Base-by-base conservation (phyloP, 2,797 vertebrate species). In the Aphelocoma californica region DNA sequence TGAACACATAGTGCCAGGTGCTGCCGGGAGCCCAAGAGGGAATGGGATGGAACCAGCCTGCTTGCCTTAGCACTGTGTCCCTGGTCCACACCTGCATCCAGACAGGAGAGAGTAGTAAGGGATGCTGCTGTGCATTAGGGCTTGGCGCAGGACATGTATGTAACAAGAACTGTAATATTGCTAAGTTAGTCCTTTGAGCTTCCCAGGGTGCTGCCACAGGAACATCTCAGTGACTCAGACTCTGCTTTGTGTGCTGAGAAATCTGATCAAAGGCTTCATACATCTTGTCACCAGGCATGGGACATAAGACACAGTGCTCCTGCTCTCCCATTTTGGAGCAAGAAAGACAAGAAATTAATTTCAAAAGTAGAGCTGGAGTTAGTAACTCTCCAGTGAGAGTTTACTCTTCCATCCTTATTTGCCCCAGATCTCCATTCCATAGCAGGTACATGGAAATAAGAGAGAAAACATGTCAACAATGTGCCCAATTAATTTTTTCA, bases 1-100 rank as follows among this genome's bases (percentile, higher is more conserved):
- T 29, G 28, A 91, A 92, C 9, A 29, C 0, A 0, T 28, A 17
- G 14, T 4, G 2, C 34, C 40, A 36, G 29, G 12, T 61, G 45
- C 57, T 81, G 42, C 26, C 1, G 6, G 53, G 26, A 78, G 23
- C 34, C 34, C 34, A 53, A 25, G n/a, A 89, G 20, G 7, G 38
- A 15, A 28, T 38, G 34, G 12, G n/a, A 53, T 61, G 34, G 48
- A 87, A 42, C 4, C 56, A 84, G 15, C 19, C 53, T 67, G 10
- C 24, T 74, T 10, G n/a, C 31, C 13, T 60, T 6, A 25, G 56
- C 24, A 8, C 38, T 19, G 6, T 24, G 13, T 66, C 20, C n/a
- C 40, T 58, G 20, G 10, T 71, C 65, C 45, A 57, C 16, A 42
- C 45, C 32, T 75, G 34, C 54, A 78, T 57, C 61, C 32, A 64